Base-by-base conservation (phyloP, 2,888 invertebrate species). In the Iselma pallidipennis region DNA sequence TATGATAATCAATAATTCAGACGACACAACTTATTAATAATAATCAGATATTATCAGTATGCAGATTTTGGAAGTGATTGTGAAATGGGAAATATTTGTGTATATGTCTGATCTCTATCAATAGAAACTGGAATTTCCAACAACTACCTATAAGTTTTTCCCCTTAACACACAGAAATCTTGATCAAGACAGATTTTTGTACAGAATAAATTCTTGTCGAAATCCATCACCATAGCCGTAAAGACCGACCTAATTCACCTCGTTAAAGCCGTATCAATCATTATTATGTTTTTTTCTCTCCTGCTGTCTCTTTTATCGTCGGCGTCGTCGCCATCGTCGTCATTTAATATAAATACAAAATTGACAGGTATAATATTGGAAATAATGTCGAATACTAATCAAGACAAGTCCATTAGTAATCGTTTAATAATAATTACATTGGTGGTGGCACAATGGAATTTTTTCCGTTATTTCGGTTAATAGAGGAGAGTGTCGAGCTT, bases 261-360 rank as follows among this genome's bases (percentile, higher is more conserved):
- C 61, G 57, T 61, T 61, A 61, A 61, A 61, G 53, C 48, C 53
- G 49, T 61, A 64, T 64, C 60, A 64, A 64, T 64, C 64, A 64
- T 61, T 57, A 64, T 64, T 58, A 64, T 51, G 49, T n/a, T 54
- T 60, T 64, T 61, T 57, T 54, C 23, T 21, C 4, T 45, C 45
- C 1, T 28, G 9, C 1, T 5, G 5, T 45, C 23, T 42, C 42
- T 42, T 42, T 10, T 1, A 45, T 23, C 45, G 21, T 12, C 45
- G 23, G 12, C 19, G 19, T 21, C 19, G 19, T 45, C 21, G 23
- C n/a, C 23, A 23, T 21, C 9, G 19, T 45, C 45, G n/a, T n/a
- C n/a, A n/a, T n/a, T n/a, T 12, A n/a, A 12, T n/a, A 19, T 45
- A 45, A 45, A 45, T 23, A 45, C 5, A 5, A 12, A 45, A 23